Percentiles rank a stretch among this genome's conserved stretches.
These are phyloP conservation scores for Aricia agestis DNA, from an alignment of 1,140 invertebrate genomes.

Conservation along the genomic window DNA sequence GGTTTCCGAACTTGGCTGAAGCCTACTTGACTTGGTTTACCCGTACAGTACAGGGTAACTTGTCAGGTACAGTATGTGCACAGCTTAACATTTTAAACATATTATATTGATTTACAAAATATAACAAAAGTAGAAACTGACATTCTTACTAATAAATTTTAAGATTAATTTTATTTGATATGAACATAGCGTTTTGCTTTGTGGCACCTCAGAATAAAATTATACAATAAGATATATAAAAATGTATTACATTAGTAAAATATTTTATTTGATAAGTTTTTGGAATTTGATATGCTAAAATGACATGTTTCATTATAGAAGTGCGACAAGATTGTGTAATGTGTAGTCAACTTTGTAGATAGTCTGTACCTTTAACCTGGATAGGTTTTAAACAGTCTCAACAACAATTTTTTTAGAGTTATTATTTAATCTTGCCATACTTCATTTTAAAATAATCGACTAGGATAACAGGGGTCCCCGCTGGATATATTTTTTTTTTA, in stretches of 20 bases:
- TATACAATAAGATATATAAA: slow-evolving; percentile 22
- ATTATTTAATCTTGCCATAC: not conserved
- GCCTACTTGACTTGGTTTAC: too few species aligned
- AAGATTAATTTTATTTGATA: slow-evolving; percentile 14
- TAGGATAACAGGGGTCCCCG: not conserved
- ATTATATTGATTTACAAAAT: not conserved
- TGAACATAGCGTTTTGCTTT: slow-evolving; percentile 21
- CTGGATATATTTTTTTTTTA: not conserved
- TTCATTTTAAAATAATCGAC: not conserved
- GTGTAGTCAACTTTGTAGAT: not conserved
- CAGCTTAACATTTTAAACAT: not conserved
- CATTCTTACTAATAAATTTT: slow-evolving; percentile 18
- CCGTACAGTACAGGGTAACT: too few species aligned
- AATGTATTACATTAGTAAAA: slow-evolving; percentile 22
- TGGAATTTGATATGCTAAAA: slow-evolving; percentile 23
- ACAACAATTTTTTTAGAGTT: too few species aligned
- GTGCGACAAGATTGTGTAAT: not conserved
- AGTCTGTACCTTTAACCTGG: not conserved
- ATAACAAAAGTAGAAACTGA: slow-evolving; percentile 27
- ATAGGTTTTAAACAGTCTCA: not conserved
- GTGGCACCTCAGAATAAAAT: slow-evolving; percentile 46
- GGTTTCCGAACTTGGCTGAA: too few species aligned
- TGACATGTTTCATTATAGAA: slow-evolving; percentile 20
- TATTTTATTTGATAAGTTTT: slow-evolving; percentile 12
- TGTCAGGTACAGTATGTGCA: too few species aligned